Evolutionary conservation across 2,797 vertebrate species (phyloP).

Genomic region (Mormyrus hasselquistii): DNA sequence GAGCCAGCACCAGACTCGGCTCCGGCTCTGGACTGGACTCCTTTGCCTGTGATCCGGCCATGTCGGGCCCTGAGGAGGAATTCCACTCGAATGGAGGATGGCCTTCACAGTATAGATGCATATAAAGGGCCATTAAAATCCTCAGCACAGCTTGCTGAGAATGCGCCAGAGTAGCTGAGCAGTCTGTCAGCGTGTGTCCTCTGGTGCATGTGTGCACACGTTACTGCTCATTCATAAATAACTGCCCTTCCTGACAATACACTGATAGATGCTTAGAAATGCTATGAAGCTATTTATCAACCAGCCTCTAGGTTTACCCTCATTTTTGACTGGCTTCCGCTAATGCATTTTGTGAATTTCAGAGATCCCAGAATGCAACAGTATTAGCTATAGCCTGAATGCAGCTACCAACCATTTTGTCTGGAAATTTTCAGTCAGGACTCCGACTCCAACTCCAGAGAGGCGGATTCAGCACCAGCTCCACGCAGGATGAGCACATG

Average conservation of each 20-base stretch:
- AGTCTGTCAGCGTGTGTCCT: neutral
- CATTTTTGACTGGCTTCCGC: neutral
- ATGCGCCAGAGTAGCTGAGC: neutral
- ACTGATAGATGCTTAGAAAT: neutral
- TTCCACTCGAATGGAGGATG: neutral
- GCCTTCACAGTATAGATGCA: neutral
- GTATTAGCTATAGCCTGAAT: neutral
- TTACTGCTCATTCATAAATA: neutral
- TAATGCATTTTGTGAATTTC: neutral
- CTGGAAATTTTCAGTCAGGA: neutral
- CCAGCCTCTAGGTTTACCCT: neutral
- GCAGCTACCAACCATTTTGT: neutral
- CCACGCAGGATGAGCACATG: neutral
- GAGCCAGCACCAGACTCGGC: neutral
- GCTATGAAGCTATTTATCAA: neutral
- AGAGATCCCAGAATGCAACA: neutral
- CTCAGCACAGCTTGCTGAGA: neutral
- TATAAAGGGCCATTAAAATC: neutral
- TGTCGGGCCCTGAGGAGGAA: neutral
- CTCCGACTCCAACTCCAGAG: neutral
- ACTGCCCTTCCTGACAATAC: neutral
- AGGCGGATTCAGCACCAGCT: neutral
- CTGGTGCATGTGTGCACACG: neutral
- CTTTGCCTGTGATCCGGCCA: constrained; percentile 1
- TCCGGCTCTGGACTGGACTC: neutral